phyloP scores from a whole-genome alignment of 2,113 vertebrate species.

The Gymnocephalus cernua region DNA sequence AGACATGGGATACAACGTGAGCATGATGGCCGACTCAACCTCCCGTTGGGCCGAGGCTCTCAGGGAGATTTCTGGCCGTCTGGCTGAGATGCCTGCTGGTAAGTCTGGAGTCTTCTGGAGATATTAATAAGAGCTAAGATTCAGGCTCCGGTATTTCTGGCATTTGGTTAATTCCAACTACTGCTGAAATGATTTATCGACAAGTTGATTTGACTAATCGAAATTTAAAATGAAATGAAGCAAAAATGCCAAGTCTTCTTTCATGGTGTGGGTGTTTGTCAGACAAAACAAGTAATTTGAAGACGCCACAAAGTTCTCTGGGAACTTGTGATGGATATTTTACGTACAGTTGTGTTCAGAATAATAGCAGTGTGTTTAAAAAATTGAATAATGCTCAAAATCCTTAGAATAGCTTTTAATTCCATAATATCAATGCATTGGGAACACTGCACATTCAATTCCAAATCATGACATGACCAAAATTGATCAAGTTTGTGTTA shows the following conservation, averaged over 20 bases:
- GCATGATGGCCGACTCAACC: slow-evolving; percentile 99
- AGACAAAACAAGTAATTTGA: not conserved
- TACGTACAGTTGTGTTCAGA: too few relatives aligned
- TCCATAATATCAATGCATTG: too few relatives aligned
- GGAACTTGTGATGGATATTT: not conserved
- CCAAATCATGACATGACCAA: too few relatives aligned
- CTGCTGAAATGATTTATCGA: not conserved
- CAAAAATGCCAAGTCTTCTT: not conserved
- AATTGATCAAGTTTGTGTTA: too few relatives aligned
- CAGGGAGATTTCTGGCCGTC: slow-evolving; percentile 96
- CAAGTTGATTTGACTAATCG: not conserved
- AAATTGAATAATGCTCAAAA: too few relatives aligned
- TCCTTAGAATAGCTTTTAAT: too few relatives aligned
- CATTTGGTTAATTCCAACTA: not conserved
- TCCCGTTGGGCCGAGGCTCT: slow-evolving; percentile 98
- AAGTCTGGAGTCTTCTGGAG: slow-evolving; percentile 50
- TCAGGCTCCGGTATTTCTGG: not conserved
- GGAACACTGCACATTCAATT: too few relatives aligned
- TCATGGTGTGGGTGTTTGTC: not conserved
- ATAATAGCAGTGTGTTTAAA: too few relatives aligned
- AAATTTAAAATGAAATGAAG: not conserved
- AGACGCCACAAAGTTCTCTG: not conserved
- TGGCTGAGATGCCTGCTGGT: slow-evolving; percentile 99
- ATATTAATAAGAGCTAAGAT: not conserved
- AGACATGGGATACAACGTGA: slow-evolving; percentile 99